Base-by-base conservation (phyloP, 2,888 invertebrate genomes). In the Diadromus collaris region DNA sequence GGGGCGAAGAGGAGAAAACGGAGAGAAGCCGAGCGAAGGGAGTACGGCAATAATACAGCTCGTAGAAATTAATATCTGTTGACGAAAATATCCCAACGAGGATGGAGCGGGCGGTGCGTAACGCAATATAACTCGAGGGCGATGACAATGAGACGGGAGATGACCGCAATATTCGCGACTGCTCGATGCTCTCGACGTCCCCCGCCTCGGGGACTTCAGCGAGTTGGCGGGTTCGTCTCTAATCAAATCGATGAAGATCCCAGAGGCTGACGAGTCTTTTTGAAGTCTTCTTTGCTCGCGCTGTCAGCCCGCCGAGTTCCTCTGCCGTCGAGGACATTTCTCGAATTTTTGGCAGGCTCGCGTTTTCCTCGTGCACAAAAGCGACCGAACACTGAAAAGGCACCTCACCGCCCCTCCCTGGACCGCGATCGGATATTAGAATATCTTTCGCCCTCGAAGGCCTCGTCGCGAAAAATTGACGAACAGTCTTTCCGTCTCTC, bases 31-130 rank as follows among this genome's bases (percentile, higher is more conserved):
- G 24, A 68, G 21, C 29, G 65, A 10, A 32, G 61, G n/a, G 61
- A 41, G 32, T 76, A 60, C 19, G 41, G 21, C 58, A 67, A 56
- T 58, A 46, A 73, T 73, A 48, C 34, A 38, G 46, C 69, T 69
- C 69, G 70, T 73, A 29, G 58, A 78, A 78, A 78, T 78, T 78
- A 74, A 78, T 78, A 74, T 69, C 69, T 65, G 78, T 73, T 41
- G 68, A 78, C 44, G 74, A 74, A 74, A 70, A 69, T 41, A 63
- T 46, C 63, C 24, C 34, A 1, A 38, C 44, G 41, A 56, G 19
- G 19, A 64, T 19, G 51, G 44, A 61, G 48, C 24, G 27, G 21
- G 48, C 46, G 32, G 61, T 29, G 34, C 34, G 75, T 79, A 75
- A 79, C 78, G 78, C 48, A 79, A 79, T 75, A 71, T 34, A 63